Evolutionary conservation across 1,140 invertebrate species (phyloP).

Genomic region (Hypothenemus hampei): DNA sequence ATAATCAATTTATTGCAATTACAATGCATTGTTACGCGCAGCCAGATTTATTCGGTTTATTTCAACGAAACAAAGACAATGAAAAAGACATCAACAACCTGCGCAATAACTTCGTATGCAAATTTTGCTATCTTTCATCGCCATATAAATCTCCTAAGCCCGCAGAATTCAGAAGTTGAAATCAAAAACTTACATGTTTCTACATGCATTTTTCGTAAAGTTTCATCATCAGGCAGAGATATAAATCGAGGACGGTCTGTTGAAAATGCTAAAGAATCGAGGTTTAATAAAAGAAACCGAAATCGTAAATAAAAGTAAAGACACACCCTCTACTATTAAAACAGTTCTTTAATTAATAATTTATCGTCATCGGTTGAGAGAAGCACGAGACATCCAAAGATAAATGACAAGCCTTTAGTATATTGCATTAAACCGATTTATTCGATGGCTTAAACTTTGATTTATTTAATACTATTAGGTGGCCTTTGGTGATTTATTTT

Average conservation of each 20-base stretch:
- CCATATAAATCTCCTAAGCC: conserved; percentile 15
- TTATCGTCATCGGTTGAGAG: conserved; percentile 22
- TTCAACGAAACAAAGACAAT: conserved; percentile 11
- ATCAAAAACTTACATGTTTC: neutral
- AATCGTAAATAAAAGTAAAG: conserved; percentile 20
- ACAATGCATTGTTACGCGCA: neutral
- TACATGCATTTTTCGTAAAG: neutral
- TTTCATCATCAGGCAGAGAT: neutral
- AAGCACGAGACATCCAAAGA: conserved; percentile 20
- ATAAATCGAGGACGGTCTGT: neutral
- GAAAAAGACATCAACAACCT: conserved; percentile 10
- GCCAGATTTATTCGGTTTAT: conserved; percentile 8
- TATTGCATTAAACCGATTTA: conserved; percentile 27
- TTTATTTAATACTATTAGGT: conserved; percentile 31
- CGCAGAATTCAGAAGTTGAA: conserved; percentile 12
- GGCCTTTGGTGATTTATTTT: conserved; percentile 27
- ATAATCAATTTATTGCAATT: neutral
- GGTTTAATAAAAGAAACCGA: conserved; percentile 5
- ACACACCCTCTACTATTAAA: conserved; percentile 20
- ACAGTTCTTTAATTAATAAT: conserved; percentile 27
- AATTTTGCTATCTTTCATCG: conserved; percentile 21
- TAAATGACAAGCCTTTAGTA: conserved; percentile 26
- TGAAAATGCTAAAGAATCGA: conserved; percentile 2
- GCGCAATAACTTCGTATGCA: conserved; percentile 19
- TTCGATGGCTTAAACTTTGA: conserved; percentile 30